phyloP scores from a whole-genome alignment of 2,797 vertebrate species.

The Scyliorhinus canicula region DNA sequence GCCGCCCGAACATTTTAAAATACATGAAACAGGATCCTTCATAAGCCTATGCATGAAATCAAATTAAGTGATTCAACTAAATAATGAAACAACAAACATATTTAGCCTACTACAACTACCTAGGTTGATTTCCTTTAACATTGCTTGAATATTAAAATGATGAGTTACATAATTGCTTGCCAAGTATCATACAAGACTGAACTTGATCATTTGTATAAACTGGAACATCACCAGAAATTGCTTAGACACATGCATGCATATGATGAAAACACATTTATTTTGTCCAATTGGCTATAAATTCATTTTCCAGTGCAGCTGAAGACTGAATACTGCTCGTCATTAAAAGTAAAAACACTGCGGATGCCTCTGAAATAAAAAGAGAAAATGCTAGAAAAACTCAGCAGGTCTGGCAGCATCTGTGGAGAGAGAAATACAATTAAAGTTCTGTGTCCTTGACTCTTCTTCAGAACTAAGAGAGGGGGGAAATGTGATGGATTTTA shows the following conservation, averaged over 20 bases:
- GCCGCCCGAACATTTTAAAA: background rate
- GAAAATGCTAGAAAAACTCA: too few relatives aligned
- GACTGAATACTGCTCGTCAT: too few relatives aligned
- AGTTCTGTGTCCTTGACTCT: too few relatives aligned
- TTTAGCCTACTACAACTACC: background rate
- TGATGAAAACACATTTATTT: background rate
- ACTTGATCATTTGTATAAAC: background rate
- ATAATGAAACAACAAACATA: background rate
- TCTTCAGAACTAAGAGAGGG: too few relatives aligned
- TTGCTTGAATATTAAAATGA: background rate
- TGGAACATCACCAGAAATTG: background rate
- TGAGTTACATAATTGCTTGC: background rate
- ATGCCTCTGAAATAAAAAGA: too few relatives aligned
- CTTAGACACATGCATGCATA: background rate
- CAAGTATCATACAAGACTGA: background rate
- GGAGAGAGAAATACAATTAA: too few relatives aligned
- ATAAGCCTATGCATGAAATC: background rate
- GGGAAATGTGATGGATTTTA: too few relatives aligned
- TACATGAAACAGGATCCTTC: background rate
- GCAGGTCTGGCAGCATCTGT: too few relatives aligned
- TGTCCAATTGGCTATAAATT: background rate
- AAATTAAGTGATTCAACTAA: background rate
- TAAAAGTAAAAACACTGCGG: too few relatives aligned
- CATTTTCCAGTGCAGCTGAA: background rate
- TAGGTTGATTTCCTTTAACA: background rate